A percentile compares a stretch with the other conserved stretches of the same genome.
These are phyloP conservation scores for Sphinx pinastri DNA, from an alignment of 2,888 invertebrate species.

Conservation along the genomic window DNA sequence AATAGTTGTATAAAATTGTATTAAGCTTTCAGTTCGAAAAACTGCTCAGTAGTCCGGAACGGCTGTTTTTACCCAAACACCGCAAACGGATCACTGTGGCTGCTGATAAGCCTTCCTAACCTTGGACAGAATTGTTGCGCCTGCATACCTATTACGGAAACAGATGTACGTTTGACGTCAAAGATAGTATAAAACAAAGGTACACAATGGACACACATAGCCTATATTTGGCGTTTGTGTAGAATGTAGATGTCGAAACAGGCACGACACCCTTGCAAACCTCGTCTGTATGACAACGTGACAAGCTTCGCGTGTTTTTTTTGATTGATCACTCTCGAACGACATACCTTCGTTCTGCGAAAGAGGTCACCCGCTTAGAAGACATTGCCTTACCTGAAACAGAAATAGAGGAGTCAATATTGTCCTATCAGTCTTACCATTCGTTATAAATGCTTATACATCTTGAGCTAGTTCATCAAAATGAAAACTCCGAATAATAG, in stretches of 20 bases:
- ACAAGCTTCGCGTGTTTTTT: slow-evolving; percentile 36
- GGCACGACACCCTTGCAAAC: slow-evolving; percentile 56
- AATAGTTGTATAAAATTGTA: no score
- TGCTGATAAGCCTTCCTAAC: no score
- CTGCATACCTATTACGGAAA: no score
- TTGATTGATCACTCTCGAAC: slow-evolving; percentile 59
- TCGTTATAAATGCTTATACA: no score
- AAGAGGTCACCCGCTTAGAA: slow-evolving; percentile 75
- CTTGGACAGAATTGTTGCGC: no score
- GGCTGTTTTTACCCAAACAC: no score
- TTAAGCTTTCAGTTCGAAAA: no score
- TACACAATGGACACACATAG: slow-evolving; percentile 51
- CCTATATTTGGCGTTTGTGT: slow-evolving; percentile 34
- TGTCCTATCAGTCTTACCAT: background rate
- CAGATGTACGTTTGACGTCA: no score
- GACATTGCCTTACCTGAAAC: slow-evolving; percentile 82
- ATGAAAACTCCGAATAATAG: background rate
- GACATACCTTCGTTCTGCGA: slow-evolving; percentile 69
- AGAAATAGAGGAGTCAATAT: slow-evolving; percentile 49
- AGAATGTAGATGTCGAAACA: slow-evolving; percentile 43
- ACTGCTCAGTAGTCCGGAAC: no score
- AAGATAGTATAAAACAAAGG: slow-evolving; percentile 35
- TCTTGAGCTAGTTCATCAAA: no score
- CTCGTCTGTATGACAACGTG: slow-evolving; percentile 33
- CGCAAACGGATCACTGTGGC: no score